These are phyloP conservation scores for Leucoma salicis DNA, from an alignment of 2,888 invertebrate genomes.

Conservation along the genomic window DNA sequence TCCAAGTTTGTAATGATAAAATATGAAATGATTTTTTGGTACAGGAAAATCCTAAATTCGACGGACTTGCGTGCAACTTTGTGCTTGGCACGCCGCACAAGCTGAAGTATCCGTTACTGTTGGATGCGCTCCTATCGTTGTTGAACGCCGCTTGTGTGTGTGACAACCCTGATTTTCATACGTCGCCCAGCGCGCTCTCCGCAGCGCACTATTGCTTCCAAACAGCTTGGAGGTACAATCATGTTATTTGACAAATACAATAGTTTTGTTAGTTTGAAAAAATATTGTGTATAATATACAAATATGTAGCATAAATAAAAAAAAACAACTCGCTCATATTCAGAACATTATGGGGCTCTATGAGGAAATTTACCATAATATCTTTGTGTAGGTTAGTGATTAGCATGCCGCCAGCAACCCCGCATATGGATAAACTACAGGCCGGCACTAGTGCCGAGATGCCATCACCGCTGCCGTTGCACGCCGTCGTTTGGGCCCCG, in stretches of 20 bases:
- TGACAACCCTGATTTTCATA: conserved; percentile 66
- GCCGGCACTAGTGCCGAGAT: conserved; percentile 85
- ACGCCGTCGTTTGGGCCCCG: conserved; percentile 95
- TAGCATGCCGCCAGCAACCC: conserved; percentile 93
- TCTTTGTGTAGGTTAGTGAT: conserved; percentile 85
- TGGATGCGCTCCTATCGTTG: conserved; percentile 93
- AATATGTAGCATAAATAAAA: too few species aligned
- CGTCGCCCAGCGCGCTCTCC: conserved; percentile 85
- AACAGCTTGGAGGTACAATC: conserved; percentile 91
- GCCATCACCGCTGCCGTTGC: conserved; percentile 87
- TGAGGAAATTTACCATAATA: too few species aligned
- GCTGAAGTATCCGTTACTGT: conserved; percentile 91
- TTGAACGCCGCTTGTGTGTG: conserved; percentile 90
- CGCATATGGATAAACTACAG: conserved; percentile 91
- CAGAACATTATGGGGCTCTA: too few species aligned
- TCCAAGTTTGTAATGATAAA: too few species aligned
- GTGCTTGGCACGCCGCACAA: conserved; percentile 96
- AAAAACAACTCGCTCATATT: too few species aligned
- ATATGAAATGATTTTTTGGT: neutral
- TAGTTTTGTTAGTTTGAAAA: too few species aligned
- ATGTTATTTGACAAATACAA: too few species aligned
- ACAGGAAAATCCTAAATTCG: conserved; percentile 79
- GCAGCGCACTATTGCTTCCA: conserved; percentile 96
- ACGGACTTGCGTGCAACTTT: conserved; percentile 96
- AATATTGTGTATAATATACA: too few species aligned